Percentiles rank a stretch among this genome's conserved stretches.
Evolutionary conservation across 2,888 invertebrate genomes (phyloP).

Genomic region (Chironomus riparius): DNA sequence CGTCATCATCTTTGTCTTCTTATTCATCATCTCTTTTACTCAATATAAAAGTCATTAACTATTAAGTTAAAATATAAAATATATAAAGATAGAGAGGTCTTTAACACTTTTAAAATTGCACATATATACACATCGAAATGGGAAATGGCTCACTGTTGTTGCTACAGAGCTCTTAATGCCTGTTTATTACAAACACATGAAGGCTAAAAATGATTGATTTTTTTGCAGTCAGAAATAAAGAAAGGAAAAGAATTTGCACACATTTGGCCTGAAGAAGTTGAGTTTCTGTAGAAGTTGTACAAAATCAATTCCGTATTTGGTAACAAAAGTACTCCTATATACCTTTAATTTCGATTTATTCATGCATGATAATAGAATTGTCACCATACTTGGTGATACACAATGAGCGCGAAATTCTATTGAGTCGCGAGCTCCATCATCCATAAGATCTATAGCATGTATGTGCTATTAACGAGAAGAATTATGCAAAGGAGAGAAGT

Average conservation of each 20-base stretch:
- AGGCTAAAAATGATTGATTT: background rate
- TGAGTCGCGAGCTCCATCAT: background rate
- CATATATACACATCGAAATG: too few species aligned
- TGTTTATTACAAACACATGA: background rate
- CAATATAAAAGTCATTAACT: background rate
- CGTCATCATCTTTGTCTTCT: background rate
- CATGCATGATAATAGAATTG: background rate
- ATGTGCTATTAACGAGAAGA: background rate
- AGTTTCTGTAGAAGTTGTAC: background rate
- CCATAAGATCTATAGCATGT: background rate
- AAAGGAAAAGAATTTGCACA: background rate
- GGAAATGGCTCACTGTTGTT: too few species aligned
- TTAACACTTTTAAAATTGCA: slow-evolving; percentile 18
- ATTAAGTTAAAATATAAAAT: slow-evolving; percentile 6
- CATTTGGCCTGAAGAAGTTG: background rate
- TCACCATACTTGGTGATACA: background rate
- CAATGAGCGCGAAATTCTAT: background rate
- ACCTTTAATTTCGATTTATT: background rate
- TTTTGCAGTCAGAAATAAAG: background rate
- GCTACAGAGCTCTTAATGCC: too few species aligned
- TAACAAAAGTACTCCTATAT: background rate
- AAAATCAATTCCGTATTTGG: background rate
- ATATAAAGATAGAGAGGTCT: slow-evolving; percentile 9
- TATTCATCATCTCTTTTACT: too few species aligned
- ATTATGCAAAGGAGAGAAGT: background rate